Evolutionary conservation across 2,113 vertebrate species (phyloP).

Genomic region (Sinocyclocheilus anophthalmus): DNA sequence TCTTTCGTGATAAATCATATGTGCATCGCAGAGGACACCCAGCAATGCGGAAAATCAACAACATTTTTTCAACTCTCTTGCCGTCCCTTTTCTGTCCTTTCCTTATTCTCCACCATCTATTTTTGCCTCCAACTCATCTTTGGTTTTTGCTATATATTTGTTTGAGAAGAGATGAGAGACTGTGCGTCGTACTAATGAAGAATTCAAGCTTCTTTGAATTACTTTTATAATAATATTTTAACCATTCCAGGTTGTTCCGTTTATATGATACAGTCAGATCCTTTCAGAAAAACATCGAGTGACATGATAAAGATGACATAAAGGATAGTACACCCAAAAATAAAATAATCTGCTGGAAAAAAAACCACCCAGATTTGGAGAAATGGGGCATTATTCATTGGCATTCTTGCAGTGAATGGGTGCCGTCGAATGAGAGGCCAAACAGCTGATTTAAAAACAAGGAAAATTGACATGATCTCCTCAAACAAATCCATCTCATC

Average conservation of each 20-base stretch:
- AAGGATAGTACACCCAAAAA: neutral
- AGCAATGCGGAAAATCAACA: conserved; percentile 64
- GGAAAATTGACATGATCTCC: too few species aligned
- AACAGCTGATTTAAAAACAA: neutral
- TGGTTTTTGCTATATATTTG: conserved; percentile 35
- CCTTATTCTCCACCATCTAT: conserved; percentile 53
- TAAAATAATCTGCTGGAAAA: neutral
- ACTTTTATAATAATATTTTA: neutral
- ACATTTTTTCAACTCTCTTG: conserved; percentile 67
- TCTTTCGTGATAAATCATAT: conserved; percentile 73
- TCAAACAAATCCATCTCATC: too few species aligned
- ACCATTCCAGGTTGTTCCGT: too few species aligned
- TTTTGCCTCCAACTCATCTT: conserved; percentile 49
- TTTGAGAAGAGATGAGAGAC: neutral
- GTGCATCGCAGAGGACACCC: conserved; percentile 63
- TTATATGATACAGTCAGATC: neutral
- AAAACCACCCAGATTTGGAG: too few species aligned
- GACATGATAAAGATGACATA: neutral
- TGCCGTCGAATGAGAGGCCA: neutral
- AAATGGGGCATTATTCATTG: neutral
- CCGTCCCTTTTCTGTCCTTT: conserved; percentile 17
- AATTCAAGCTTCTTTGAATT: conserved; percentile 26
- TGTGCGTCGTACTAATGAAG: conserved; percentile 24
- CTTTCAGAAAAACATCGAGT: neutral
- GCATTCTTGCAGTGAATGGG: neutral